Conservation (phyloP, 2,888 invertebrate genomes). For the Phortica okadai region DNA sequence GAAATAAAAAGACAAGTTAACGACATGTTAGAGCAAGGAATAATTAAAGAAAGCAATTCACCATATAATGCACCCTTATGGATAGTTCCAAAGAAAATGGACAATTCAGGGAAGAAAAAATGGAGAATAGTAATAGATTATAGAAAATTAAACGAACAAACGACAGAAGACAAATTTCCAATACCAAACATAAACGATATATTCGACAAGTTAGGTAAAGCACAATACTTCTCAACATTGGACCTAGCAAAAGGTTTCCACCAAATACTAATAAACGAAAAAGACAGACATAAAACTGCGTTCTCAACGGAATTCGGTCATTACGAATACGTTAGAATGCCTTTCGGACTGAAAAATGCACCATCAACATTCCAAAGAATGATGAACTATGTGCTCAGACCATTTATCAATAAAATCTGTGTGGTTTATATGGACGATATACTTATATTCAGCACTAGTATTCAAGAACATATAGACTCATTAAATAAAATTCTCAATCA, state of each 20-base stretch:
- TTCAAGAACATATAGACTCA: no score
- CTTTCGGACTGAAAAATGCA: neutral
- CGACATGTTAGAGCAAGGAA: conserved; percentile 36
- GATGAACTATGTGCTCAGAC: neutral
- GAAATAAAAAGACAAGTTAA: conserved; percentile 35
- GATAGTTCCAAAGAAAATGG: conserved; percentile 39
- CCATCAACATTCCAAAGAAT: conserved; percentile 5
- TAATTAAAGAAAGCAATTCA: conserved; percentile 38
- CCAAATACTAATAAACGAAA: conserved; percentile 33
- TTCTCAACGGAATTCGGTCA: conserved; percentile 31
- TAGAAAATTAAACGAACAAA: conserved; percentile 38
- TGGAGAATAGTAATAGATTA: conserved; percentile 42
- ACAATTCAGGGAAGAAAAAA: conserved; percentile 35
- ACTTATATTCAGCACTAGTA: no score
- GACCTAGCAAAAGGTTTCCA: conserved; percentile 46
- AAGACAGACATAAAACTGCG: conserved; percentile 21
- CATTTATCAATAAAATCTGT: neutral
- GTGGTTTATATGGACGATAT: no score
- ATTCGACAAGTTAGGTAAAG: conserved; percentile 41
- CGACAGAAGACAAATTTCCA: conserved; percentile 25
- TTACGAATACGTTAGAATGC: conserved; percentile 39
- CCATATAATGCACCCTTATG: conserved; percentile 39
- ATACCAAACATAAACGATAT: conserved; percentile 1
- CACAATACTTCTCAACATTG: conserved; percentile 40
- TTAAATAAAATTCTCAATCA: no score